Evolutionary conservation across 2,888 invertebrate species (phyloP).

Genomic region (Andrena bicolor): DNA sequence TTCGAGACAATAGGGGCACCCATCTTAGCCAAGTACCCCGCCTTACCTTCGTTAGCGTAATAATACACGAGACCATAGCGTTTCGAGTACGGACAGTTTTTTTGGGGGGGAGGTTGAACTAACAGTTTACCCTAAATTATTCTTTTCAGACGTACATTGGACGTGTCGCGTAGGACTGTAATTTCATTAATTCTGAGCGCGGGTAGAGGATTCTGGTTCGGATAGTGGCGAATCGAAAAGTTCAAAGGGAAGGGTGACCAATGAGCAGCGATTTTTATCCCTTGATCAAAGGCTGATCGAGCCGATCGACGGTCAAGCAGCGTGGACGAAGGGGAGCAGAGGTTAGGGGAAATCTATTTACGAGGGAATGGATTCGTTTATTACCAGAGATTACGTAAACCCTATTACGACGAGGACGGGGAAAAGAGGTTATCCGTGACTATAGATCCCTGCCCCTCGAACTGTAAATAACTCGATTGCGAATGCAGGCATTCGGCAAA

Average conservation of each 20-base stretch:
- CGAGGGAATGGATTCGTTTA: slow-evolving; percentile 53
- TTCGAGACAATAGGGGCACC: not conserved
- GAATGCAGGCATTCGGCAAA: slow-evolving; percentile 47
- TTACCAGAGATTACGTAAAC: slow-evolving; percentile 59
- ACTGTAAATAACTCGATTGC: slow-evolving; percentile 63
- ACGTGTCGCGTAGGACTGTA: not conserved
- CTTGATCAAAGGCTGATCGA: not conserved
- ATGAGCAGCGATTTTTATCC: not conserved
- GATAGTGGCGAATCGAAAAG: not conserved
- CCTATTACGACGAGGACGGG: slow-evolving; percentile 42
- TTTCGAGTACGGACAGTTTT: too few relatives aligned
- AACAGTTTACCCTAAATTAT: too few relatives aligned
- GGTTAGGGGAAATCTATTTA: slow-evolving; percentile 50
- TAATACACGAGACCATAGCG: not conserved
- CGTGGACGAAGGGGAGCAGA: slow-evolving; percentile 13
- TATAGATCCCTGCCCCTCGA: slow-evolving; percentile 53
- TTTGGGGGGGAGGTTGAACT: too few relatives aligned
- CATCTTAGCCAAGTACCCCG: too few relatives aligned
- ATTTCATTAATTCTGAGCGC: not conserved
- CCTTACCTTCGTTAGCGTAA: not conserved
- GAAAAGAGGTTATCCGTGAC: slow-evolving; percentile 55
- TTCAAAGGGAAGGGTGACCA: not conserved
- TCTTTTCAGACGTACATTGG: not conserved
- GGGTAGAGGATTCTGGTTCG: not conserved
- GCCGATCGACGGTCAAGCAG: slow-evolving; percentile 15